Conservation (phyloP, 2,888 invertebrate genomes). For the Lymantria monacha region DNA sequence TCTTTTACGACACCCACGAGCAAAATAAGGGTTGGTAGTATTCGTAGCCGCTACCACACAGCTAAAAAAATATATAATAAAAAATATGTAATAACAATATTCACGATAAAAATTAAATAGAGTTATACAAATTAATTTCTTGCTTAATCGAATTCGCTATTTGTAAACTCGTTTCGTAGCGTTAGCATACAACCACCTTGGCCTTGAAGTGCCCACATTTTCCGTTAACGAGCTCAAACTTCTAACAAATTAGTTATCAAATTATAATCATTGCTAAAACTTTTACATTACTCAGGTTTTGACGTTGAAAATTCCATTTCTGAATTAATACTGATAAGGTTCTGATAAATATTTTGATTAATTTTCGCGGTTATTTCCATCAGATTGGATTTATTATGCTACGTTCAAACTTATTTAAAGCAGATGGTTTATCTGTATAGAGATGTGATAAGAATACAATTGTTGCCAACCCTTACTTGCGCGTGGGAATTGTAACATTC, state of each 20-base stretch:
- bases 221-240: slow-evolving; percentile 23
- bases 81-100: too few species aligned
- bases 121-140: neutral
- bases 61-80: too few species aligned
- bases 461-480: too few species aligned
- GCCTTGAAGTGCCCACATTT: slow-evolving; percentile 24
- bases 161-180: slow-evolving; percentile 18
- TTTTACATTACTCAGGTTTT: slow-evolving; percentile 18
- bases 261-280: slow-evolving; percentile 27
- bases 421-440: too few species aligned
- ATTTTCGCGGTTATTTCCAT: neutral
- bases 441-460: too few species aligned
- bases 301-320: slow-evolving; percentile 20
- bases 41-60: too few species aligned
- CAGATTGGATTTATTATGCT: too few species aligned
- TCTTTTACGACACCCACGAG: too few species aligned
- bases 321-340: slow-evolving; percentile 17
- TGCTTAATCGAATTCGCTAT: neutral
- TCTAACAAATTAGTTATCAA: slow-evolving; percentile 27
- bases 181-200: slow-evolving; percentile 15
- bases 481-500: too few species aligned
- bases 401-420: too few species aligned
- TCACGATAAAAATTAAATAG: too few species aligned
- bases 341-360: slow-evolving; percentile 2
- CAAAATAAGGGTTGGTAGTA: too few species aligned